Evolutionary conservation across 2,113 vertebrate genomes (phyloP).

Genomic region (Hippocampus comes): DNA sequence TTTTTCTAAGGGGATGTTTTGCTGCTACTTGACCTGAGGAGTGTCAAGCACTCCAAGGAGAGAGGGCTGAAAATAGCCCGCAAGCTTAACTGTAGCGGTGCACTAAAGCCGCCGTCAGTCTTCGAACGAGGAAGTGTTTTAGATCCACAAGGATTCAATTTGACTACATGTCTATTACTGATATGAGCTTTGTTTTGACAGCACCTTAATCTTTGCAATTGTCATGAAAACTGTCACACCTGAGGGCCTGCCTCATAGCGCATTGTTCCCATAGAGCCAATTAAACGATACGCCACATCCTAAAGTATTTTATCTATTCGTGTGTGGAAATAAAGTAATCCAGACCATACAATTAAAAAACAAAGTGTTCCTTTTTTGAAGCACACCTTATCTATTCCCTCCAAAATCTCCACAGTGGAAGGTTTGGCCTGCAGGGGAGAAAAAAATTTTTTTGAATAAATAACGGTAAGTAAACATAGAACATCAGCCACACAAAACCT

Average conservation of each 20-base stretch:
- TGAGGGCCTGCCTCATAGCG: conserved; percentile 1
- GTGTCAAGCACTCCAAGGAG: conserved; percentile 33
- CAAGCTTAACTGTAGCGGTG: conserved; percentile 39
- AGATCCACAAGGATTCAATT: conserved; percentile 1
- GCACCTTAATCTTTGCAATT: not conserved
- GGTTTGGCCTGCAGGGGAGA: conserved; percentile 82
- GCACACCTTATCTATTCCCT: conserved; percentile 95
- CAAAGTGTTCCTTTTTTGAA: not conserved
- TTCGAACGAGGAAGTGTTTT: conserved; percentile 26
- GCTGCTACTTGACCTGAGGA: conserved; percentile 20
- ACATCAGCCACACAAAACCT: not conserved
- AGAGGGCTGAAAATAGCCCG: conserved; percentile 49
- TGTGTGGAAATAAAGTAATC: not conserved
- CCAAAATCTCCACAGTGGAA: conserved; percentile 90
- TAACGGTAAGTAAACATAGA: not conserved
- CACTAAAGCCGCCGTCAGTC: conserved; percentile 42
- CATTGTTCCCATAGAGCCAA: not conserved
- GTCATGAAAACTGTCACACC: conserved; percentile 4
- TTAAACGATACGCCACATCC: not conserved
- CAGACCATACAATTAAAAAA: not conserved
- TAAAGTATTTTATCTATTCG: not conserved
- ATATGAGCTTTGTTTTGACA: conserved; percentile 1
- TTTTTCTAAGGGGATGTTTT: conserved; percentile 1
- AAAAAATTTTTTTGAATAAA: conserved; percentile 2
- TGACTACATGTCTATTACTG: not conserved